Evolutionary conservation across 2,113 vertebrate species (phyloP), one percentile per base, ranked within the genome.

Genomic region (Aphyosemion australe): DNA sequence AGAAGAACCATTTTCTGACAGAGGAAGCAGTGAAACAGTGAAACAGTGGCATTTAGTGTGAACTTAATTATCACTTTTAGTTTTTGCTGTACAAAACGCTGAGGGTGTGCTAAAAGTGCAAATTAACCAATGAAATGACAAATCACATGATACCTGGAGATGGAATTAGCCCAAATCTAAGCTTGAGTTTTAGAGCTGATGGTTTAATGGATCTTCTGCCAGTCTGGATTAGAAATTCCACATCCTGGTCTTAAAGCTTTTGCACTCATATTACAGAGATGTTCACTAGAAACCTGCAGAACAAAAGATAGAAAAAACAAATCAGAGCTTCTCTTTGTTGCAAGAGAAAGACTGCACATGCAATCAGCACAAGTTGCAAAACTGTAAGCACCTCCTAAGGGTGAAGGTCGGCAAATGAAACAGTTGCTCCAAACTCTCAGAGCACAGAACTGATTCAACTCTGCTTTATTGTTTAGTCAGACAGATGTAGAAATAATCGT

Each of bases 31-130:
- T n/a, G n/a, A n/a, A n/a, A n/a, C n/a, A n/a, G n/a, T n/a, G n/a
- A n/a, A n/a, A n/a, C n/a, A n/a, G n/a, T 56, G 70, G 55, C 57
- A 64, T 53, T 31, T 19, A 45, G 45, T 2, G 47, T 69, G 61
- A 66, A 9, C 42, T 31, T 64, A 43, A 65, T 74, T 72, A 74
- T 74, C 26, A n/a, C 62, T 46, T 12, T 32, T n/a, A 32, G 51
- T 62, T 9, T 61, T 15, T 32, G 31, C 53, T 32, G 2, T 20
- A 14, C 32, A 32, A 32, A 32, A 32, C 3, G 2, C 16, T 21
- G 11, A 47, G 42, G 19, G 5, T 49, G 45, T 19, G 1, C 16
- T 19, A 48, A 51, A 42, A 31, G n/a, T 43, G 18, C 11, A 39
- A 50, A 50, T 6, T 10, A 68, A 43, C 12, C 37, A 43, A 13